Evolutionary conservation across 2,797 vertebrate species (phyloP).

Genomic region (Carcharodon carcharias): DNA sequence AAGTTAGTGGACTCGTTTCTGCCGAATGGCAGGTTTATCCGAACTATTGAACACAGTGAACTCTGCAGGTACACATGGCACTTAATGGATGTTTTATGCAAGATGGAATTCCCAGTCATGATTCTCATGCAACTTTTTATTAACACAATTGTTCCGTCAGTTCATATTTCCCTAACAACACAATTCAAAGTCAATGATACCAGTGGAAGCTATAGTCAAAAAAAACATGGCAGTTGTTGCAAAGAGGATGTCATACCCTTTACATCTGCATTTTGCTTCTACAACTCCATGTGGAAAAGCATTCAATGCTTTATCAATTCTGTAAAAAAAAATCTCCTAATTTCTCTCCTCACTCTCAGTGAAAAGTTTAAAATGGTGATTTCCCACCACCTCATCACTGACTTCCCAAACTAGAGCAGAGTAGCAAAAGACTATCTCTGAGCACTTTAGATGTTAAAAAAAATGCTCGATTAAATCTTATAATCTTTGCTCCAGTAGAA

Average conservation of each 20-base stretch:
- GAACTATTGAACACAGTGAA: background rate
- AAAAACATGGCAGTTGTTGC: background rate
- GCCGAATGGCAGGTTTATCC: background rate
- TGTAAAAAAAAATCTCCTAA: background rate
- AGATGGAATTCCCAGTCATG: background rate
- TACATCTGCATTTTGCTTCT: background rate
- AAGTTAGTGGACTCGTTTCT: background rate
- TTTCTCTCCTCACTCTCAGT: background rate
- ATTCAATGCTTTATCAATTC: background rate
- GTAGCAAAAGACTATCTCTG: background rate
- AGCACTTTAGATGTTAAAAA: background rate
- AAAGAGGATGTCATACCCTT: background rate
- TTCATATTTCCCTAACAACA: background rate
- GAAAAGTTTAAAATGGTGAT: background rate
- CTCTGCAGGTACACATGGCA: background rate
- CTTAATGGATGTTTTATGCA: background rate
- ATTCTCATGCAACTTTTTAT: background rate
- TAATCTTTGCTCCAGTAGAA: background rate
- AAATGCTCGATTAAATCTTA: background rate
- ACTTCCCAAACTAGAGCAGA: background rate
- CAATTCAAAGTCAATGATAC: background rate
- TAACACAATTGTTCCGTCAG: background rate
- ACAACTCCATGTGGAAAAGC: background rate
- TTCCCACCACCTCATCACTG: background rate
- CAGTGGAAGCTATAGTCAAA: background rate